Evolutionary conservation across 64 coral and sea anemone species (phyloP).

Genomic region (Hydrozoanthus tunicans): DNA sequence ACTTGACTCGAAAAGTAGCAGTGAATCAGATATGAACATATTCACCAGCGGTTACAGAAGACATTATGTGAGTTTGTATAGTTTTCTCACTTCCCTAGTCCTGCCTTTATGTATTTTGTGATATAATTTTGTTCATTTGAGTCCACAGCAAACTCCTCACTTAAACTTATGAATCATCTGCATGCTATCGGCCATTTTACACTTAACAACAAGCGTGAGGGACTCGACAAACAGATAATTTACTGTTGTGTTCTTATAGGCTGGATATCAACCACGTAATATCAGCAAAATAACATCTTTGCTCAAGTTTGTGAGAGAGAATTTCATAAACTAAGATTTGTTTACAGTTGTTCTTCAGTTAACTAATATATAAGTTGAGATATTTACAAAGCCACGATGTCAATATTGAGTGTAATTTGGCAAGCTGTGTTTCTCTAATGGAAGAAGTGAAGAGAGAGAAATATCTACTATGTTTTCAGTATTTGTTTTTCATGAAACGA

Average conservation of each 20-base stretch:
- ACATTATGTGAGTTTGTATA: slow-evolving; percentile 21
- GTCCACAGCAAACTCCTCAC: too few species aligned
- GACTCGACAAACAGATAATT: neutral
- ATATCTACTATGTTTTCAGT: too few species aligned
- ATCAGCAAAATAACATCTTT: neutral
- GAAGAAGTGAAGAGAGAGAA: neutral
- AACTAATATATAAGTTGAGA: neutral
- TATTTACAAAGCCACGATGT: neutral
- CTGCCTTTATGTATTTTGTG: neutral
- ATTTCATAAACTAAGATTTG: neutral
- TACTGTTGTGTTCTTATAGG: too few species aligned
- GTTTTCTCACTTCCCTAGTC: neutral
- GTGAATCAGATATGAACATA: slow-evolving; percentile 10
- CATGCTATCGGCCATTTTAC: neutral
- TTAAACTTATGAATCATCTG: too few species aligned
- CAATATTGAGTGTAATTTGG: neutral
- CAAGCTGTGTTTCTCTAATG: neutral
- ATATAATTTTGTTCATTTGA: neutral
- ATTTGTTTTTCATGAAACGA: too few species aligned
- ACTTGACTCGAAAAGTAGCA: slow-evolving; percentile 13
- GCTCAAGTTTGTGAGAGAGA: neutral
- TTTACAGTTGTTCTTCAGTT: slow-evolving; percentile 9
- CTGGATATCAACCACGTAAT: too few species aligned
- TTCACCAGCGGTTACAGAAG: slow-evolving; percentile 30
- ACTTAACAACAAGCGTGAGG: neutral